A percentile compares a stretch with the other conserved stretches of the same genome.
phyloP scores from a whole-genome alignment of 2,797 vertebrate species.

The Emys orbicularis region DNA sequence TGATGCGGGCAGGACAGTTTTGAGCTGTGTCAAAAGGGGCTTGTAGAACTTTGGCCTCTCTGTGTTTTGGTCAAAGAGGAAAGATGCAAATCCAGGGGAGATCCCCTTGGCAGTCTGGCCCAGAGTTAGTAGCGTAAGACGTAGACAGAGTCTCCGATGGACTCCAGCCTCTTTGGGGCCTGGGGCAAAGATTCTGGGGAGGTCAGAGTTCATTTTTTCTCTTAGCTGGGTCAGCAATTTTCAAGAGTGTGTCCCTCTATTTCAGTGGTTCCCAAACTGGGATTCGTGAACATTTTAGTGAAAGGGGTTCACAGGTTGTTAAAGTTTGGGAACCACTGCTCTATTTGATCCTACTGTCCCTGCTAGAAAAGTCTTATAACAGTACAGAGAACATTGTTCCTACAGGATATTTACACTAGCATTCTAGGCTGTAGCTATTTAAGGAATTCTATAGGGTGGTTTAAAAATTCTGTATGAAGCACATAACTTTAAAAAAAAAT shows the following conservation, averaged over 20 bases:
- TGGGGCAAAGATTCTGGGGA: background rate
- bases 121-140: background rate
- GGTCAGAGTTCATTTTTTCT: background rate
- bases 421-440: background rate
- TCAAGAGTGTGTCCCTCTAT: background rate
- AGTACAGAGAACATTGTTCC: background rate
- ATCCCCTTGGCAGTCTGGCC: background rate
- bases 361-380: slow-evolving; percentile 7
- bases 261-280: no score
- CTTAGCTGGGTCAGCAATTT: background rate
- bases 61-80: background rate
- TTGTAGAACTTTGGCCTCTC: background rate
- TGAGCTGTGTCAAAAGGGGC: background rate
- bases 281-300: no score
- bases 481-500: background rate
- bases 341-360: slow-evolving; percentile 8
- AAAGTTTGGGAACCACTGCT: no score
- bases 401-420: background rate
- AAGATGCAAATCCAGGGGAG: background rate
- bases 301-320: no score
- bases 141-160: no score
- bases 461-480: background rate
- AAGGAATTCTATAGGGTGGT: background rate
- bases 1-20: background rate
- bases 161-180: background rate